phyloP scores from a whole-genome alignment of 1,140 invertebrate genomes.

The fruit fly (Drosophila melanogaster) region DNA sequence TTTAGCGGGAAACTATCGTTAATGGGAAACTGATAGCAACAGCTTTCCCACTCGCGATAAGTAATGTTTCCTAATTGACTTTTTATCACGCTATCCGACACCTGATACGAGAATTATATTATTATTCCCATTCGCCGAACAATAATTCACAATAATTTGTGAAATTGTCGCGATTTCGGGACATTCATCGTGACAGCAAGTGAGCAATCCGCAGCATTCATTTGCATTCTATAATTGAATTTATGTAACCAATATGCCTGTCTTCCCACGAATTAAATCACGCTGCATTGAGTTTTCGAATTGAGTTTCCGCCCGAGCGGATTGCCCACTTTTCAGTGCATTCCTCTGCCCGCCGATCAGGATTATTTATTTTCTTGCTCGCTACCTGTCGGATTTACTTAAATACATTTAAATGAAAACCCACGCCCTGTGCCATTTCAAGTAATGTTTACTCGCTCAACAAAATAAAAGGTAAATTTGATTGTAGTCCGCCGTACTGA shows the following conservation, averaged over 20 bases:
- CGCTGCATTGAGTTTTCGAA: background rate
- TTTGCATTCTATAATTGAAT: conserved; percentile 50
- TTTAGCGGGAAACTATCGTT: conserved; percentile 26
- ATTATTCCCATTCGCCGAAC: conserved; percentile 13
- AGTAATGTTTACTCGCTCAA: background rate
- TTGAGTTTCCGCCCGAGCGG: background rate
- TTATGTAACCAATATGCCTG: conserved; percentile 13
- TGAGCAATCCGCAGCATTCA: conserved; percentile 10
- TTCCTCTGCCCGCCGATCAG: background rate
- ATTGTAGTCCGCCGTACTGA: background rate
- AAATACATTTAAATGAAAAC: conserved; percentile 3
- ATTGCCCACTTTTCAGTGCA: conserved; percentile 4
- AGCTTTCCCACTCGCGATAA: conserved; percentile 30
- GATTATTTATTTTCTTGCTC: background rate
- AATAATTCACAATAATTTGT: conserved; percentile 31
- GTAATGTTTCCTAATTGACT: conserved; percentile 32
- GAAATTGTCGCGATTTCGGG: conserved; percentile 13
- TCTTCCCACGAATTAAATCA: background rate
- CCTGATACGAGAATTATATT: conserved; percentile 37
- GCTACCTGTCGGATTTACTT: conserved; percentile 13
- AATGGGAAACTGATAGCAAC: conserved; percentile 21
- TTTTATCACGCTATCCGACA: conserved; percentile 20
- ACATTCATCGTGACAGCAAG: conserved; percentile 15
- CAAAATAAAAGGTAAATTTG: conserved; percentile 5
- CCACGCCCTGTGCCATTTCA: background rate